These are phyloP conservation scores for Crotalus helleri DNA, from an alignment of 2,113 vertebrate genomes.

Conservation along the genomic window DNA sequence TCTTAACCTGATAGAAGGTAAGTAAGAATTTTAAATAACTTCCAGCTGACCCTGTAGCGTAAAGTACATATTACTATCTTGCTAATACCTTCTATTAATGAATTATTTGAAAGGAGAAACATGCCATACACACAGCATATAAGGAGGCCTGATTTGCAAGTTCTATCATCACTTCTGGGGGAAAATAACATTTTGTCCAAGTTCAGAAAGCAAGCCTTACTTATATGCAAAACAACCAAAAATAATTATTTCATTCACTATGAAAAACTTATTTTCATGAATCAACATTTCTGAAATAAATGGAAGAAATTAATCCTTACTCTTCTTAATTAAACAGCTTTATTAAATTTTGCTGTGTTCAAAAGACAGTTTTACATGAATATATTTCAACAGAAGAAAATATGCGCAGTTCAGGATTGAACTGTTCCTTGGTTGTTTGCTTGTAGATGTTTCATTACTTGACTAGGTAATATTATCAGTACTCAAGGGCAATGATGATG, in stretches of 20 bases:
- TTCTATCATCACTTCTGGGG: background rate
- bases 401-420: background rate
- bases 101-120: constrained; percentile 15
- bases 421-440: background rate
- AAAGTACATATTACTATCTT: background rate
- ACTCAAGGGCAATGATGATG: background rate
- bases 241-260: background rate
- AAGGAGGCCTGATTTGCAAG: background rate
- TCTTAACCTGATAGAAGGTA: background rate
- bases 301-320: background rate
- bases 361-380: background rate
- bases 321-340: constrained; percentile 1
- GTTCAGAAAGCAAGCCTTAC: background rate
- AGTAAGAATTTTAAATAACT: background rate
- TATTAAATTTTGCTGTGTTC: background rate
- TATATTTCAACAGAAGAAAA: background rate
- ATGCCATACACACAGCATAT: background rate
- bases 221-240: background rate
- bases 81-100: background rate
- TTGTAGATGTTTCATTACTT: background rate
- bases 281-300: background rate
- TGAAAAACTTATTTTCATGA: constrained; percentile 4
- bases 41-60: background rate
- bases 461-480: background rate
- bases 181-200: background rate